These are phyloP conservation scores for Zeuzera pyrina DNA, from an alignment of 2,888 invertebrate species.

Conservation along the genomic window DNA sequence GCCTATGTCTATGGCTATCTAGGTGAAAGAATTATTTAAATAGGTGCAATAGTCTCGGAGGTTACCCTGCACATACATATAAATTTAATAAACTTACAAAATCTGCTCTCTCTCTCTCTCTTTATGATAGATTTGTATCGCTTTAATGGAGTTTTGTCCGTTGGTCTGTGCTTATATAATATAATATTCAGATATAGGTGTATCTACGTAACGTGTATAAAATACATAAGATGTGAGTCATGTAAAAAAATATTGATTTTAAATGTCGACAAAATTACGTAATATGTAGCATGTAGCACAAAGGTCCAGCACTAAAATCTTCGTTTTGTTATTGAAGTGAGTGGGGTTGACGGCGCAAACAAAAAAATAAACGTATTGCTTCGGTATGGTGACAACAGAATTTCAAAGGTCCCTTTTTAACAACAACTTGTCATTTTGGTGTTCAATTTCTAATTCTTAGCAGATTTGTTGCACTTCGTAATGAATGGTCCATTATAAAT, in stretches of 20 bases:
- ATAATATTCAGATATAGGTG: too few species aligned
- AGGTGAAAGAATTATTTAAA: too few species aligned
- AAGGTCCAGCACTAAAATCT: conserved; percentile 3
- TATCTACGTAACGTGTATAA: too few species aligned
- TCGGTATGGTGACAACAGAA: conserved; percentile 51
- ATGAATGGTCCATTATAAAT: conserved; percentile 42
- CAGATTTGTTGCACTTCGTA: conserved; percentile 27
- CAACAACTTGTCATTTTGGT: conserved; percentile 47
- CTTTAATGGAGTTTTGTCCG: too few species aligned
- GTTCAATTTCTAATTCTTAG: conserved; percentile 54
- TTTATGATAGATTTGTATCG: too few species aligned
- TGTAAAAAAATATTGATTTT: neutral
- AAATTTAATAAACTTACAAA: too few species aligned
- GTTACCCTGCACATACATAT: too few species aligned
- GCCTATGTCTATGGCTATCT: too few species aligned
- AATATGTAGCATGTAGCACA: neutral
- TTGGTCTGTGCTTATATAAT: too few species aligned
- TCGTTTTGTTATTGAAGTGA: conserved; percentile 33
- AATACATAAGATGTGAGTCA: too few species aligned
- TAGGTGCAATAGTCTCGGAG: too few species aligned
- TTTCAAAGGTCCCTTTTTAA: conserved; percentile 40
- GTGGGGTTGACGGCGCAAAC: conserved; percentile 55
- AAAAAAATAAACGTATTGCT: conserved; percentile 55
- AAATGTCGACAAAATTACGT: neutral
- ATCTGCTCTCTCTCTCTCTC: too few species aligned